Evolutionary conservation across 92 coral and sea anemone species (phyloP).

Genomic region (Porites divaricata): DNA sequence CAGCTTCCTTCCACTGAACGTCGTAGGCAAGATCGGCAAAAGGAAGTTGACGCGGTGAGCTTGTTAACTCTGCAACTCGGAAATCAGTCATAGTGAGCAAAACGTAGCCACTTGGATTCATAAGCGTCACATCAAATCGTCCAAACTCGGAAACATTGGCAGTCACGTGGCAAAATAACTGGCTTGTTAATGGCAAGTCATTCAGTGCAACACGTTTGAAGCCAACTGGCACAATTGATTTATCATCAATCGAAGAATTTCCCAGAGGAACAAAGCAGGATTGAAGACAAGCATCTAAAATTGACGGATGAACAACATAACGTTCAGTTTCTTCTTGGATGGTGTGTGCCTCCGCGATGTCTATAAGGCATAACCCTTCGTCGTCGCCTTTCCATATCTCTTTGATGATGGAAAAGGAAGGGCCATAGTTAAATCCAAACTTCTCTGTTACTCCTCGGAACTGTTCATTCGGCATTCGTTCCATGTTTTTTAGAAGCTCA

Average conservation of each 20-base stretch:
- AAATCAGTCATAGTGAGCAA: constrained; percentile 59
- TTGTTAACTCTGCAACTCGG: constrained; percentile 63
- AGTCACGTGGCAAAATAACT: constrained; percentile 72
- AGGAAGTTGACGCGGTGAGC: constrained; percentile 10
- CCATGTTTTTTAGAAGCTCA: constrained; percentile 56
- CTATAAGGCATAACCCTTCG: constrained; percentile 72
- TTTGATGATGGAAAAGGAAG: constrained; percentile 70
- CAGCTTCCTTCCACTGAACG: constrained; percentile 59
- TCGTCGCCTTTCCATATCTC: constrained; percentile 70
- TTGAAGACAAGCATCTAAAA: constrained; percentile 95
- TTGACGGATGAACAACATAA: constrained; percentile 87
- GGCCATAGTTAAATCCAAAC: constrained; percentile 84
- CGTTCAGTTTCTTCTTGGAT: constrained; percentile 41
- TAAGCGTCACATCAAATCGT: constrained; percentile 56
- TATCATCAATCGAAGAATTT: not conserved
- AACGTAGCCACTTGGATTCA: constrained; percentile 58
- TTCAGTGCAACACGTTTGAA: constrained; percentile 22
- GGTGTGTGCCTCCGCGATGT: constrained; percentile 37
- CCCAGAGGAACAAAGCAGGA: constrained; percentile 62
- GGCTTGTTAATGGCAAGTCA: constrained; percentile 26
- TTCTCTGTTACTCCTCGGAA: constrained; percentile 62
- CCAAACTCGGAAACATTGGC: constrained; percentile 27
- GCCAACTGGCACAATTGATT: constrained; percentile 57
- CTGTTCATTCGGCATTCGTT: constrained; percentile 53
- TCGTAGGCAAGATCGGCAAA: constrained; percentile 55